Conservation (phyloP, 2,113 vertebrate genomes). For the Stigmatopora nigra region DNA sequence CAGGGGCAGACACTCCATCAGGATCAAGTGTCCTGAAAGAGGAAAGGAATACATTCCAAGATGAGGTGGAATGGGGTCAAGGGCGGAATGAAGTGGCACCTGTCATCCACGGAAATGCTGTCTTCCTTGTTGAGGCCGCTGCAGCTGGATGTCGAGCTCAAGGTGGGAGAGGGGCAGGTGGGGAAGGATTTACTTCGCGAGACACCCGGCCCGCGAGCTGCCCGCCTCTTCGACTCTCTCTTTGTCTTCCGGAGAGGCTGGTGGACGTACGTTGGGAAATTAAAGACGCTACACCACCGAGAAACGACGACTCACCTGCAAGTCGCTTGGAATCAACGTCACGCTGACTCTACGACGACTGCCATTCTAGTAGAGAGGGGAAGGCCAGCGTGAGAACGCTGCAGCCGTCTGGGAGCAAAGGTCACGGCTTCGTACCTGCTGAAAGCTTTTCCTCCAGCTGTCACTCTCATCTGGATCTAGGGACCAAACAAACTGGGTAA, state of each 20-base stretch:
- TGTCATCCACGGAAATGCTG: conserved; percentile 16
- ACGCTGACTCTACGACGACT: conserved; percentile 72
- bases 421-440: conserved; percentile 55
- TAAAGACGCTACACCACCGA: no score
- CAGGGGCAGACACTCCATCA: conserved; percentile 19
- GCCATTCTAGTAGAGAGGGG: conserved; percentile 41
- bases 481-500: conserved; percentile 19
- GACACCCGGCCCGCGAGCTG: background rate
- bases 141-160: conserved; percentile 29
- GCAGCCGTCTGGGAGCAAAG: background rate
- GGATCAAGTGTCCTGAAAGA: conserved; percentile 32
- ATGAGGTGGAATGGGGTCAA: background rate
- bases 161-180: conserved; percentile 11
- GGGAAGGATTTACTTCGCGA: conserved; percentile 21
- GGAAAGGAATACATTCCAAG: background rate
- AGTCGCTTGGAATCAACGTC: conserved; percentile 67
- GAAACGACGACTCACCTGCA: conserved; percentile 39
- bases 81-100: conserved; percentile 14
- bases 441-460: conserved; percentile 45
- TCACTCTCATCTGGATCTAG: conserved; percentile 68
- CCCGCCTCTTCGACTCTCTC: conserved; percentile 13
- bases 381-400: background rate
- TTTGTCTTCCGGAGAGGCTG: conserved; percentile 40
- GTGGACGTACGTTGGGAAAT: background rate
- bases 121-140: conserved; percentile 16